Percentiles rank a stretch among this genome's conserved stretches.
These are phyloP conservation scores for Gasteruption jaculator DNA, from an alignment of 2,888 invertebrate genomes.

Conservation along the genomic window DNA sequence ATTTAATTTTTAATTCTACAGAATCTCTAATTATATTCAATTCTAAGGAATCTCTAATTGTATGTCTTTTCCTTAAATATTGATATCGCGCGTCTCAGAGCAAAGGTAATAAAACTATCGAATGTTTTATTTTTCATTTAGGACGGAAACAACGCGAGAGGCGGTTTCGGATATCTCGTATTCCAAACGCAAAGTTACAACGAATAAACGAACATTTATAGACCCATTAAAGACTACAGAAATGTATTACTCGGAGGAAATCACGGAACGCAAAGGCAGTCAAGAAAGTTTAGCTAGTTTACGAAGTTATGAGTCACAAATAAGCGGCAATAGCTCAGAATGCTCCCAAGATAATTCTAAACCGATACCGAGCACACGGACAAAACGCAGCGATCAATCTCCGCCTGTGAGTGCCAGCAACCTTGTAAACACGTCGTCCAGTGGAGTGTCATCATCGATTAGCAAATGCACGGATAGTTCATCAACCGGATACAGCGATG, in stretches of 20 bases:
- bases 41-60: too few relatives aligned
- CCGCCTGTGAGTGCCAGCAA: slow-evolving; percentile 28
- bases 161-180: slow-evolving; percentile 37
- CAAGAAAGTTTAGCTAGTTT: slow-evolving; percentile 56
- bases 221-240: slow-evolving; percentile 43
- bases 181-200: slow-evolving; percentile 43
- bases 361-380: slow-evolving; percentile 44
- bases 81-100: too few relatives aligned
- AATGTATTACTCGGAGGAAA: slow-evolving; percentile 34
- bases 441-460: slow-evolving; percentile 34
- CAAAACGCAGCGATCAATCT: slow-evolving; percentile 41
- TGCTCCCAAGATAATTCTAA: slow-evolving; percentile 41
- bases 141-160: too few relatives aligned
- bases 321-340: slow-evolving; percentile 52
- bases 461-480: slow-evolving; percentile 44
- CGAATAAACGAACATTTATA: slow-evolving; percentile 46
- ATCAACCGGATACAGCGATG: slow-evolving; percentile 51
- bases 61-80: too few relatives aligned
- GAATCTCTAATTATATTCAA: too few relatives aligned
- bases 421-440: slow-evolving; percentile 31
- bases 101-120: too few relatives aligned
- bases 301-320: slow-evolving; percentile 51
- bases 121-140: too few relatives aligned
- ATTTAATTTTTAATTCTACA: too few relatives aligned
- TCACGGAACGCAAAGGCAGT: slow-evolving; percentile 54